Base-by-base conservation (phyloP, 2,888 invertebrate genomes). In the Drosophila tripunctata region DNA sequence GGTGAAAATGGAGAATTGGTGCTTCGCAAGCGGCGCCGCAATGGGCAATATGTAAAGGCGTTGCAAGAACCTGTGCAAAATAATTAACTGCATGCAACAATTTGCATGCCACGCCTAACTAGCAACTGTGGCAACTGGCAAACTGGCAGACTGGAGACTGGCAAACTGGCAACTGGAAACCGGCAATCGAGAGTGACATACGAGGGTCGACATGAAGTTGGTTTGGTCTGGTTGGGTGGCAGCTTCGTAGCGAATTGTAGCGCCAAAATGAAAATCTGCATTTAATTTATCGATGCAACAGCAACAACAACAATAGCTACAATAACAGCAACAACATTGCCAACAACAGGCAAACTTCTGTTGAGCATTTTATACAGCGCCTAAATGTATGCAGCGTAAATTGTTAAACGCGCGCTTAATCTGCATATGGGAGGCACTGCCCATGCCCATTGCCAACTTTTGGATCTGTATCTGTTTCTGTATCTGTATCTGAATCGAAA, bases 1-100 rank as follows among this genome's bases (percentile, higher is more conserved):
- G 24, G 8, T 24, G 7, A 3, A 24, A 8, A 8, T 27, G 27
- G 27, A 27, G 27, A 27, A 10, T 27, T 27, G 27, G 3, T 5
- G 10, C 22, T 47, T 3, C 21, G 43, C 10, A 24, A 40, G 33
- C 36, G 36, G 47, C 50, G 40, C 15, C 45, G 36, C 60, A 56
- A 44, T 52, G 35, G 47, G 35, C 43, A 22, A 45, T 24, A 48
- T 38, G 50, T 30, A 40, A 63, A 60, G 63, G 60, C 50, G 57
- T 52, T 52, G 57, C 71, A 66, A 60, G 77, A 78, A 85, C 85
- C 86, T 79, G 80, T 69, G 80, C 86, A 78, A 86, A 78, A 86
- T 83, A 83, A 83, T 83, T 83, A 83, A 83, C 83, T 83, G 83
- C 86, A 83, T 86, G 82, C 86, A 86, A 83, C 82, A 83, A 83